A percentile compares a stretch with the other conserved stretches of the same genome.
These are phyloP conservation scores for Sebastiscus albofasciatus DNA, from an alignment of 2,797 vertebrate genomes.

Conservation along the genomic window DNA sequence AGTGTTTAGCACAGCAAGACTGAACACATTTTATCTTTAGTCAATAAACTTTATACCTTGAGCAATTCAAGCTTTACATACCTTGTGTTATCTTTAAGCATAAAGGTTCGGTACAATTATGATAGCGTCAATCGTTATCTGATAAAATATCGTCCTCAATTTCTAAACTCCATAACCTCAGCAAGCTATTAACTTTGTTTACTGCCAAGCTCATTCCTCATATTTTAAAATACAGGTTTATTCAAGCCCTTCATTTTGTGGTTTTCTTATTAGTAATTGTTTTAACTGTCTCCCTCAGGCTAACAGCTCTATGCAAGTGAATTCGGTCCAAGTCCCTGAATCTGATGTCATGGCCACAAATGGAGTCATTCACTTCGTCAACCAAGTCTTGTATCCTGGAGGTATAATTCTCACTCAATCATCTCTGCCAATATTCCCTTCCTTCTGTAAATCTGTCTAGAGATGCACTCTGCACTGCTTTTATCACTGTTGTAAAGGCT, in stretches of 20 bases:
- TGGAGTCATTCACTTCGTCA: constrained; percentile 91
- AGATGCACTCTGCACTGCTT: not conserved
- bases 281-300: constrained; percentile 78
- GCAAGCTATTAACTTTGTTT: not conserved
- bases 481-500: not conserved
- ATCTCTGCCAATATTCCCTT: not conserved
- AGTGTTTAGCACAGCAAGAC: constrained; percentile 62
- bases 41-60: not conserved
- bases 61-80: not conserved
- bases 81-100: not conserved
- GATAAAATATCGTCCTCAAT: not conserved
- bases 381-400: constrained; percentile 91
- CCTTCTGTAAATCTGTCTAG: constrained; percentile 27
- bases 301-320: constrained; percentile 88
- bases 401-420: constrained; percentile 75
- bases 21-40: not conserved
- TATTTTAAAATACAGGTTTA: constrained; percentile 2
- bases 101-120: not conserved
- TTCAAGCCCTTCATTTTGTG: constrained; percentile 19
- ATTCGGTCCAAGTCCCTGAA: constrained; percentile 87
- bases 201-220: not conserved
- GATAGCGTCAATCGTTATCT: not conserved
- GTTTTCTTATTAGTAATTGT: constrained; percentile 34
- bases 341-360: constrained; percentile 94
- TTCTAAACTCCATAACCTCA: not conserved